Conservation (phyloP, 2,113 vertebrate genomes). For the cattle (Bos taurus) region DNA sequence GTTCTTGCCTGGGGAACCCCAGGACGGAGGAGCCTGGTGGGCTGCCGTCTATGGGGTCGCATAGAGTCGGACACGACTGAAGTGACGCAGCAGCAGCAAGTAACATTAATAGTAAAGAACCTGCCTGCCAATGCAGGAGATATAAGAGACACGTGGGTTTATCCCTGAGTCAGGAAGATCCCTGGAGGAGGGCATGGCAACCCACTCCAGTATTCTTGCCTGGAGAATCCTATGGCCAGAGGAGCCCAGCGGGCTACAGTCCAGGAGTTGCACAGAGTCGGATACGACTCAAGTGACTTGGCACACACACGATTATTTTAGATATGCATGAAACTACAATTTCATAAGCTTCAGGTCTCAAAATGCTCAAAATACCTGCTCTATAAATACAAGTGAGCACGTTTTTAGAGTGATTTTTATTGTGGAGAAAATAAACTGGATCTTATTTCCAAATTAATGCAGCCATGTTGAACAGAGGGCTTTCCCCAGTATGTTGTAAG, state of each 20-base stretch:
- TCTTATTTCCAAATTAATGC: background rate
- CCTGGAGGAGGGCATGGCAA: background rate
- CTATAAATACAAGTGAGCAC: background rate
- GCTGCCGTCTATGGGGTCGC: too few species aligned
- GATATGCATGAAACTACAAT: background rate
- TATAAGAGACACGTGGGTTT: background rate
- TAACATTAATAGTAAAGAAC: background rate
- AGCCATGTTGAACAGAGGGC: background rate
- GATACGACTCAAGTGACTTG: background rate
- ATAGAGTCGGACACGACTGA: too few species aligned
- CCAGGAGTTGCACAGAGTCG: background rate
- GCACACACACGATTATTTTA: background rate
- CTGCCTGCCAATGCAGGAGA: background rate
- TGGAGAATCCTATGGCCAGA: background rate
- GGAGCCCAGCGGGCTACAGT: background rate
- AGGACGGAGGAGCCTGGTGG: too few species aligned
- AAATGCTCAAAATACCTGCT: background rate
- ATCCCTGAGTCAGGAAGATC: background rate
- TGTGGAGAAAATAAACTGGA: background rate
- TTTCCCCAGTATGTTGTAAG: background rate
- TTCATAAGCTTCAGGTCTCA: background rate
- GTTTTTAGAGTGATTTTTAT: background rate
- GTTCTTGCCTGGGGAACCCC: too few species aligned
- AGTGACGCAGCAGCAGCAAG: background rate
- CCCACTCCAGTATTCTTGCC: background rate